Evolutionary conservation across 2,797 vertebrate genomes (phyloP), one percentile per base, ranked within the genome.

Genomic region (Peromyscus nudipes): DNA sequence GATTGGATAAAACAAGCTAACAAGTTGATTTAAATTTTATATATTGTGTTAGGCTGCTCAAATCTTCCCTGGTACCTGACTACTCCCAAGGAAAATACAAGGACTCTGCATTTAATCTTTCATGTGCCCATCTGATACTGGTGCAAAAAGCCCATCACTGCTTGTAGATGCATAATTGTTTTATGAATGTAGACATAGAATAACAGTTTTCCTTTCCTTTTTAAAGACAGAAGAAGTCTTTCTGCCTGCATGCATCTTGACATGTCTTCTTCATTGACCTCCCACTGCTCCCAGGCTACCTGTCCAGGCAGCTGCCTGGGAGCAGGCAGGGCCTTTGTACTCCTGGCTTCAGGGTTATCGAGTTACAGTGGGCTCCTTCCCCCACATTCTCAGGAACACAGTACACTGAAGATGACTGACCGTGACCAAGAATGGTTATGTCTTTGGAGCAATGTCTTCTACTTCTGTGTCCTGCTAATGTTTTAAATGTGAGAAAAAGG

Each of bases 401-500:
- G 60, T 43, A 79, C 37, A 19, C 81, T n/a, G 90, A 46, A 19
- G 43, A 37, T n/a, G 31, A 79, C 62, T 34, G 31, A 81, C 75
- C 34, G 0, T 19, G 55, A 83, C 86, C 92, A 97, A 98, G 77
- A 88, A 96, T 80, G 10, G 88, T 62, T 34, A 37, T 81, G 84
- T 96, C 95, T 95, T 96, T 23, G 91, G 95, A 98, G 93, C 90
- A 92, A 96, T 49, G 91, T 96, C 96, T 93, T 97, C 95, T 96
- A 88, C 96, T 85, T 97, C 96, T 97, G 71, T 82, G 98, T 98
- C 96, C 88, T 96, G 93, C 37, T 84, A 91, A 97, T 96, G 96
- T 86, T 97, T 95, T 97, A 96, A 96, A 92, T 23, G 89, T 89
- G 77, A 92, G 83, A 95, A 83, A n/a, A 83, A n/a, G 62, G 85